Base-by-base conservation (phyloP, 23 tunicate species). In the Clavelina lepadiformis region DNA sequence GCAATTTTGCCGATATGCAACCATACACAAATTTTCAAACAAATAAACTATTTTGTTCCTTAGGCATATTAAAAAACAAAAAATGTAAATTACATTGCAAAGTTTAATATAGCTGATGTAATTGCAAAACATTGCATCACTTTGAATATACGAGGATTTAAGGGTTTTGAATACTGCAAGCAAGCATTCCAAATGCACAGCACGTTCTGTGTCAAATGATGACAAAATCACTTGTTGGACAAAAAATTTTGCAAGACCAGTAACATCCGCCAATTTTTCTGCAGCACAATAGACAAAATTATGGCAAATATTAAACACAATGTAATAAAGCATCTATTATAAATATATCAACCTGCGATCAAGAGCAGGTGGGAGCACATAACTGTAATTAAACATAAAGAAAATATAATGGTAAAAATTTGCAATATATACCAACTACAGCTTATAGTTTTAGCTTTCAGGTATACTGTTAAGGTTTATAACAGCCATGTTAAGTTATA, bases 161-260 rank as follows among this genome's bases (percentile, higher is more conserved):
- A 76, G 35, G 1, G 82, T 76, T 44, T 76, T 76, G 28, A 76
- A 32, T 5, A 76, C 82, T 26, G 82, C 68, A 13, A 76, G 73
- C 2, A 76, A 31, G 28, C 82, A 76, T 55, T 76, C 82, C 1
- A 76, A 73, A 47, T 44, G 47, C 1, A 76, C 47, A 7, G 73
- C 73, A 26, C 51, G 56, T 19, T 65, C 56, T 29, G 57, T 63
- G 46, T 76, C 73, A 2, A 63, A 76, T 19, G 68, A 51, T 0
- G 82, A 23, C 4, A 53, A 7, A 21, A 65, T 65, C 1, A 65
- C 38, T 76, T 76, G 82, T 51, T 76, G 73, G 22, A 54, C 51
- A 33, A 76, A 76, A 56, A 76, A 76, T 66, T 65, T 76, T 8
- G 66, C 82, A 52, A 76, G 56, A 26, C 82, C 82, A 41, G 55